Conservation (phyloP, 1,140 invertebrate genomes). For the Pseudomyrmex flavicornis region DNA sequence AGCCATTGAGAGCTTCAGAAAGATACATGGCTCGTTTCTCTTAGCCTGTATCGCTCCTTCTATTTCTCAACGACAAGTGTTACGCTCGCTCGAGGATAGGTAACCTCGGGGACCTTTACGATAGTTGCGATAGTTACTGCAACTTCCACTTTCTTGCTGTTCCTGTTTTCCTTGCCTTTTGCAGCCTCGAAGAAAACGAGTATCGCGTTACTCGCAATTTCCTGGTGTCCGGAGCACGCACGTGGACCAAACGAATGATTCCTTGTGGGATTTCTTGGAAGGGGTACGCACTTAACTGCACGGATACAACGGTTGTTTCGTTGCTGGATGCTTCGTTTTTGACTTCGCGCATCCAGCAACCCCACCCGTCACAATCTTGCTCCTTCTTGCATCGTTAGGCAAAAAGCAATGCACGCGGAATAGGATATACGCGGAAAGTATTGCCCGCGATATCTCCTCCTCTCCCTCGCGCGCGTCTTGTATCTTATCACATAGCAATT, state of each 20-base stretch:
- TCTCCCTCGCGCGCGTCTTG: slow-evolving; percentile 2
- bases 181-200: slow-evolving; percentile 61
- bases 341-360: background rate
- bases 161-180: slow-evolving; percentile 34
- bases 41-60: slow-evolving; percentile 17
- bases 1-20: background rate
- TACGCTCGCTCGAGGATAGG: slow-evolving; percentile 42
- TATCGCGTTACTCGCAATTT: slow-evolving; percentile 64
- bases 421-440: slow-evolving; percentile 50
- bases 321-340: slow-evolving; percentile 55
- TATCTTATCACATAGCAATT: slow-evolving; percentile 55
- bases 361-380: background rate
- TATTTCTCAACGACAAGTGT: slow-evolving; percentile 50
- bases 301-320: slow-evolving; percentile 59
- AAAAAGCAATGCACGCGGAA: slow-evolving; percentile 38
- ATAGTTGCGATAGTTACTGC: slow-evolving; percentile 41
- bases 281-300: slow-evolving; percentile 58
- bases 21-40: background rate
- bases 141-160: slow-evolving; percentile 40
- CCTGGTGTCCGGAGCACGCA: slow-evolving; percentile 71
- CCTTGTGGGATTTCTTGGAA: slow-evolving; percentile 56
- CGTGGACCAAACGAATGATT: slow-evolving; percentile 66
- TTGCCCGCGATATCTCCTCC: slow-evolving; percentile 8
- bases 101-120: slow-evolving; percentile 50
- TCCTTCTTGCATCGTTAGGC: slow-evolving; percentile 47